Evolutionary conservation across 2,797 vertebrate genomes (phyloP).

Genomic region (Halcyon leucocephala): DNA sequence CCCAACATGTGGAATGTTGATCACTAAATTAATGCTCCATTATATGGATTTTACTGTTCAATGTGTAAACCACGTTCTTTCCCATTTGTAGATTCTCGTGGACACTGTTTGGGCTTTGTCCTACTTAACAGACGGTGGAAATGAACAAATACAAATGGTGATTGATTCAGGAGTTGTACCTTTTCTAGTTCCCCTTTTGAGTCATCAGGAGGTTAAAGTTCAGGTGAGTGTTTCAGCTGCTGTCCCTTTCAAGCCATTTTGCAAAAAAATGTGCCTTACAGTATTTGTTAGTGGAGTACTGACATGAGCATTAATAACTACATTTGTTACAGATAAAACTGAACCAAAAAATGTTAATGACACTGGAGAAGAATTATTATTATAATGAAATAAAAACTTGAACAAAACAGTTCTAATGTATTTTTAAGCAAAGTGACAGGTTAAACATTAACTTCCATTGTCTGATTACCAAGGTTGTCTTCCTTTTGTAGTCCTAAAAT

Average conservation of each 20-base stretch:
- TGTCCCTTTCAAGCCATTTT: neutral
- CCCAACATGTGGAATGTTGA: neutral
- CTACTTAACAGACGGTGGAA: slow-evolving; percentile 97
- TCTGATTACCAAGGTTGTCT: neutral
- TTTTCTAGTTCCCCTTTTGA: slow-evolving; percentile 97
- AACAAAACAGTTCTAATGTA: neutral
- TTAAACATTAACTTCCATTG: neutral
- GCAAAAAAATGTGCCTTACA: neutral
- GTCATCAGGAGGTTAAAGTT: slow-evolving; percentile 99
- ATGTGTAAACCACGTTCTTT: neutral
- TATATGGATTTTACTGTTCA: neutral
- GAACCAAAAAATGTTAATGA: neutral
- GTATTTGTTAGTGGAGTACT: neutral
- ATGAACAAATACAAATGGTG: slow-evolving; percentile 99
- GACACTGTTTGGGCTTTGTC: slow-evolving; percentile 99
- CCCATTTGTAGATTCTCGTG: slow-evolving; percentile 91
- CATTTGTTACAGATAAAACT: neutral
- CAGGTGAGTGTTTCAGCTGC: slow-evolving; percentile 84
- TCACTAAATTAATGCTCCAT: neutral
- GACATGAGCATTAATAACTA: neutral
- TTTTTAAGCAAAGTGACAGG: neutral
- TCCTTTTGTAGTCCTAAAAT: neutral
- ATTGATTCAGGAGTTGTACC: slow-evolving; percentile 98
- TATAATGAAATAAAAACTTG: neutral
- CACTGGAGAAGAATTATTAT: neutral